phyloP scores from a whole-genome alignment of 2,888 invertebrate genomes.

The Pristionchus mayeri region DNA sequence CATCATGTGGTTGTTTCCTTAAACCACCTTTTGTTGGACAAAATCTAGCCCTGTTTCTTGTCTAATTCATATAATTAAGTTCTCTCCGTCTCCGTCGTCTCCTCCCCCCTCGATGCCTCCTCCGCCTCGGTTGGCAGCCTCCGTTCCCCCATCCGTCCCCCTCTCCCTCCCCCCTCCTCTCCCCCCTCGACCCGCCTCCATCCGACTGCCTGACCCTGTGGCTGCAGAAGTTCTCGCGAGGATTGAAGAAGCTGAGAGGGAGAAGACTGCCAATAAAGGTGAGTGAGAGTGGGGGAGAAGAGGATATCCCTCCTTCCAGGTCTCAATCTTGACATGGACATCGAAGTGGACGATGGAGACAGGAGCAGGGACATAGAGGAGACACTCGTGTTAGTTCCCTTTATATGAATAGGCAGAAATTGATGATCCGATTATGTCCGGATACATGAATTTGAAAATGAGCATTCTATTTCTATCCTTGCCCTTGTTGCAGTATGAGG shows the following conservation, averaged over 20 bases:
- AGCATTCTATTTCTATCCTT: too few relatives aligned
- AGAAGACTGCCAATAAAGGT: neutral
- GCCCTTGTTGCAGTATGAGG: neutral
- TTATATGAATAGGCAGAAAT: too few relatives aligned
- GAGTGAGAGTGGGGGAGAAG: neutral
- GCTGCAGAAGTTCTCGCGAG: slow-evolving; percentile 51
- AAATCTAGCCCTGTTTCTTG: neutral
- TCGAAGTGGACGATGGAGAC: neutral
- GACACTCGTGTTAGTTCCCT: slow-evolving; percentile 4
- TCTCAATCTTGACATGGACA: neutral
- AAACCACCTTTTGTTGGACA: too few relatives aligned
- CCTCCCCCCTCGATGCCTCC: slow-evolving; percentile 48
- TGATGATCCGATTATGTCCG: too few relatives aligned
- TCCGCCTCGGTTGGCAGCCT: neutral
- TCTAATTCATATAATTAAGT: neutral
- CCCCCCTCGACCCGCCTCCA: slow-evolving; percentile 63
- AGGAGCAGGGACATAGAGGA: slow-evolving; percentile 27
- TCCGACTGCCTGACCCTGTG: slow-evolving; percentile 63
- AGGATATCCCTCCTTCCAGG: neutral
- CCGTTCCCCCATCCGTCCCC: neutral
- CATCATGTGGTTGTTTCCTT: neutral
- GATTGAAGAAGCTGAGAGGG: slow-evolving; percentile 35
- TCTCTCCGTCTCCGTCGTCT: slow-evolving; percentile 42
- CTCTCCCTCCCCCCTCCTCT: slow-evolving; percentile 60
- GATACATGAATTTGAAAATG: too few relatives aligned